Base-by-base conservation (phyloP, 1,140 invertebrate genomes). In the Drosophila tropicalis region DNA sequence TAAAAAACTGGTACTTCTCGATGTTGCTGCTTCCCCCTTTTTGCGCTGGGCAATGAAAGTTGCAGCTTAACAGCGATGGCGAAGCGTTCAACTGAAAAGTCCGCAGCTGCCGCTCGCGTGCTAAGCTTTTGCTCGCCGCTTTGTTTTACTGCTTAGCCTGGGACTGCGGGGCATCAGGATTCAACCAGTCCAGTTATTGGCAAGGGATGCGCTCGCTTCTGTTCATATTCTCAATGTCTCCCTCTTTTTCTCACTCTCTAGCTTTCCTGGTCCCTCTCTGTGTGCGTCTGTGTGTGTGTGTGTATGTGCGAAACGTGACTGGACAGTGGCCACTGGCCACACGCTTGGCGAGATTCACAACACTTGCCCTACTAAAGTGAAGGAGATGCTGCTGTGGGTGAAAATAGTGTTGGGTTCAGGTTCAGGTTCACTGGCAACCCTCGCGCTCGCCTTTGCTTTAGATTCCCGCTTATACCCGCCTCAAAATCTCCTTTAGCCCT, bases 361-460 rank as follows among this genome's bases (percentile, higher is more conserved):
- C 80, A 83, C 80, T 83, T 61, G 67, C 69, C 47, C 41, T 57
- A 10, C 9, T 32, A 15, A 6, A 40, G 17, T 47, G 62, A 51
- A 36, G n/a, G 39, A 22, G 22, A 34, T n/a, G 55, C 29, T 17
- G 39, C 34, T 44, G 25, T 47, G 36, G 39, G 29, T 41, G 36
- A 29, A 5, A 34, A 13, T 12, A 12, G 4, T n/a, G 36, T 54
- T 51, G 61, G 56, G 66, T 19, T 58, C 32, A 60, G 71, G 82
- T 82, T 87, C 79, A 87, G 82, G 82, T 87, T 87, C 83, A 87
- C 60, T 82, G 83, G 60, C 71, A 79, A 87, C 71, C 83, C 79
- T 78, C 70, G 79, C 74, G 73, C n/a, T n/a, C 66, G 22, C 41
- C 13, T 7, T 15, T 17, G 17, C 65, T 47, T 47, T 51, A 66